phyloP scores from a whole-genome alignment of 1,140 invertebrate species.

The Drosophila biarmipes region DNA sequence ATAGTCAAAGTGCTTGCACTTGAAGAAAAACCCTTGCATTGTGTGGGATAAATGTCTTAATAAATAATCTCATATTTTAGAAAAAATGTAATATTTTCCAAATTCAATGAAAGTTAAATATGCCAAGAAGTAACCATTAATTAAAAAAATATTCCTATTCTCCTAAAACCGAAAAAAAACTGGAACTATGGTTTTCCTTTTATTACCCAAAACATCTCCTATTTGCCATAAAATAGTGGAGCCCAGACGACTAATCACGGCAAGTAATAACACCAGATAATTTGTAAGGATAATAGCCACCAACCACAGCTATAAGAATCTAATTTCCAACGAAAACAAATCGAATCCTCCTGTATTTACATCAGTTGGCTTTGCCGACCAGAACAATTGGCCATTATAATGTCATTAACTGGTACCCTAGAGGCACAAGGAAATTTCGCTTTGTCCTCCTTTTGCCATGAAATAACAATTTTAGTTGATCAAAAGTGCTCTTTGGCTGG shows the following conservation, averaged over 20 bases:
- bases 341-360: conserved; percentile 40
- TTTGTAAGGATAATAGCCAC: conserved; percentile 2
- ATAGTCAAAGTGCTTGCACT: conserved; percentile 29
- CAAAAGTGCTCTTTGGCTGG: conserved; percentile 47
- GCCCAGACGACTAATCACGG: background rate
- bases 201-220: too few relatives aligned
- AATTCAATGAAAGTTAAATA: too few relatives aligned
- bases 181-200: too few relatives aligned
- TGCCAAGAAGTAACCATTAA: too few relatives aligned
- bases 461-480: conserved; percentile 67
- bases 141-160: too few relatives aligned
- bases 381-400: conserved; percentile 68
- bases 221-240: too few relatives aligned
- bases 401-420: conserved; percentile 57
- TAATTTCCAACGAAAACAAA: conserved; percentile 37
- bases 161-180: too few relatives aligned
- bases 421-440: conserved; percentile 22
- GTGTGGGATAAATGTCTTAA: too few relatives aligned
- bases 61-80: too few relatives aligned
- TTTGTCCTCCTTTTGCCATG: conserved; percentile 19
- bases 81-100: background rate
- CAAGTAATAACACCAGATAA: conserved; percentile 19
- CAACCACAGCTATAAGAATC: conserved; percentile 6
- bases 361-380: conserved; percentile 11
- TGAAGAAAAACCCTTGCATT: background rate